Percentiles rank a stretch among this genome's conserved stretches.
Evolutionary conservation across 2,888 invertebrate genomes (phyloP).

Genomic region (Orchesella flavescens): DNA sequence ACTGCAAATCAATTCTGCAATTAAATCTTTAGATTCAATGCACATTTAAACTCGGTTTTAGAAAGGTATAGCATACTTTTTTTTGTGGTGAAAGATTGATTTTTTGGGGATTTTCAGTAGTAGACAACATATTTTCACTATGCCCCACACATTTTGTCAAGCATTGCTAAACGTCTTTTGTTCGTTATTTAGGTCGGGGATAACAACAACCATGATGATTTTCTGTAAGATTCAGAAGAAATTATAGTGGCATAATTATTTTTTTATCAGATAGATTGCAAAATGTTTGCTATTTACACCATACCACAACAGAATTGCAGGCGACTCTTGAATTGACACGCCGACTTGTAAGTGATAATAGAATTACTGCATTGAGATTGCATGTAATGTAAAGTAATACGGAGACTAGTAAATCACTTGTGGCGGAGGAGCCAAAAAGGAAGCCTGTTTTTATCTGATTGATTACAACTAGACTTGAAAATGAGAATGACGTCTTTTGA

Average conservation of each 20-base stretch:
- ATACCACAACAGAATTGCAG: background rate
- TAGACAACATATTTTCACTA: background rate
- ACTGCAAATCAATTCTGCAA: background rate
- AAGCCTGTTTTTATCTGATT: background rate
- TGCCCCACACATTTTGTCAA: no score
- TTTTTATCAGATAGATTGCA: background rate
- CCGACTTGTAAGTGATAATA: no score
- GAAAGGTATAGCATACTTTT: background rate
- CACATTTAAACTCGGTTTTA: background rate
- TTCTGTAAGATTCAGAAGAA: background rate
- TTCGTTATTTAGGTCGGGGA: no score
- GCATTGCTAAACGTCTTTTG: no score
- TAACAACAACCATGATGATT: no score
- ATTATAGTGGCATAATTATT: background rate
- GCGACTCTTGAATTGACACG: background rate
- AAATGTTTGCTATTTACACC: background rate
- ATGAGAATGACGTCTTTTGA: background rate
- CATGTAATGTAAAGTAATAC: background rate
- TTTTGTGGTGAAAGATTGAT: background rate
- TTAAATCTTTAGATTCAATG: background rate
- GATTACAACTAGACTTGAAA: background rate
- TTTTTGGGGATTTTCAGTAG: background rate
- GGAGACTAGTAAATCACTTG: background rate
- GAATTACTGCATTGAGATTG: background rate
- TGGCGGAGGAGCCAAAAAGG: conserved; percentile 7